Conservation (phyloP, 35 echinoderm and acorn worm species). For the Antedon bifida region DNA sequence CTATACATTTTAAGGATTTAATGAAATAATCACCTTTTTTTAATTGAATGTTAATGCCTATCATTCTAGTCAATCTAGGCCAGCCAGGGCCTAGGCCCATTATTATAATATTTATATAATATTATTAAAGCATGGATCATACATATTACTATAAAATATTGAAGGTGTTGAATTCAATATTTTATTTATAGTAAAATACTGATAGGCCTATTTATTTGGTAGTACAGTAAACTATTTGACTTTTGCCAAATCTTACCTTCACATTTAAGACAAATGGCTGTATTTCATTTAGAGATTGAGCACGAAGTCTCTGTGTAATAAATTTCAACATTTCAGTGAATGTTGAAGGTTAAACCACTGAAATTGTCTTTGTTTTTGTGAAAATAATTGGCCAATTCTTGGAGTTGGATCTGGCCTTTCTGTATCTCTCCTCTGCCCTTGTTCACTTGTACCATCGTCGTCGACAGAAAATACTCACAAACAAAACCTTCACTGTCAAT, state of each 20-base stretch:
- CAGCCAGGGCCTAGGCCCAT: no score
- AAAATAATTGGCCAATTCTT: neutral
- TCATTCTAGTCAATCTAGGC: no score
- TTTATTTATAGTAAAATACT: no score
- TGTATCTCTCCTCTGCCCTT: neutral
- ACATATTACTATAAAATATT: no score
- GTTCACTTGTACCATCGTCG: neutral
- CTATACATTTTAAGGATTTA: no score
- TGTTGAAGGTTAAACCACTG: neutral
- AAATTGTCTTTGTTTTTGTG: neutral
- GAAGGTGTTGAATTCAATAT: no score
- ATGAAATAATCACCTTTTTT: no score
- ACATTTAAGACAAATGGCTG: conserved; percentile 51
- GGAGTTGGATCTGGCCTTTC: neutral
- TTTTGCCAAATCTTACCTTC: neutral
- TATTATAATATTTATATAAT: no score
- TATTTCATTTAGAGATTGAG: conserved; percentile 84
- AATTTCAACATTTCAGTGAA: conserved; percentile 4
- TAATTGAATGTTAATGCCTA: no score
- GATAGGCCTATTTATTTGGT: no score
- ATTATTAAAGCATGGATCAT: no score
- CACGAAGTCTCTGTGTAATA: conserved; percentile 70
- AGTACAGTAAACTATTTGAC: no score
- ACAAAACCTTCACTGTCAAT: neutral
- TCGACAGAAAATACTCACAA: neutral